Conservation (phyloP, 2,797 vertebrate genomes). For the Catamblyrhynchus diadema region DNA sequence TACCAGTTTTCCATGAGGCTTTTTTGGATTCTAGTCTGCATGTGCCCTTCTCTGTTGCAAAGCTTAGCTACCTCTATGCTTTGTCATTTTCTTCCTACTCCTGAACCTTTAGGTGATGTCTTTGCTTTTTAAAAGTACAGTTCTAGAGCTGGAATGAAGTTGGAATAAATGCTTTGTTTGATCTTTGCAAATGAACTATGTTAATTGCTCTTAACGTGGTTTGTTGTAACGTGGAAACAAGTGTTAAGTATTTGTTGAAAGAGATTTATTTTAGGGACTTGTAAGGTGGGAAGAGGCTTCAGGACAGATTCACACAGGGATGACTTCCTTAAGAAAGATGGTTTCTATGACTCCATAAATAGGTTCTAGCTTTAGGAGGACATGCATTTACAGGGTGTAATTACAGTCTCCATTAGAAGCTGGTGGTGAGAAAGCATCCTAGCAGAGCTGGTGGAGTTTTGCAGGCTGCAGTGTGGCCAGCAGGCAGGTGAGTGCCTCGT, state of each 20-base stretch:
- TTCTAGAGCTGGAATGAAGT: background rate
- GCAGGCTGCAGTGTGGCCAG: background rate
- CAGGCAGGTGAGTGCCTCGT: fast-evolving
- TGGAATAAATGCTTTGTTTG: background rate
- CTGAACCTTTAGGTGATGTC: background rate
- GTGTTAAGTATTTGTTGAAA: background rate
- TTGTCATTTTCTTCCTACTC: background rate
- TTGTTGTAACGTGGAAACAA: background rate
- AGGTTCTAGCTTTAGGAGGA: background rate
- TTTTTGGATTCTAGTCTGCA: background rate
- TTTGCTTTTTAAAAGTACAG: background rate
- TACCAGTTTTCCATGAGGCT: background rate
- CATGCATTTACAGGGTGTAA: background rate
- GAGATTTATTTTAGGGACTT: background rate
- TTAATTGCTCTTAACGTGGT: background rate
- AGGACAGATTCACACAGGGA: background rate
- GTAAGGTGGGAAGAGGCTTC: background rate
- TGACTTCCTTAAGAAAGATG: background rate
- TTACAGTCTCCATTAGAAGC: background rate
- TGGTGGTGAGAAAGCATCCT: background rate
- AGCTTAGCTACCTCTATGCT: background rate
- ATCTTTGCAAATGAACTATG: background rate
- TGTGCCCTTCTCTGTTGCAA: background rate
- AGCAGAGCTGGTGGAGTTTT: background rate
- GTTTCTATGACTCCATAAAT: background rate